Evolutionary conservation across 2,888 invertebrate genomes (phyloP), one percentile per base, ranked within the genome.

Genomic region (Rhynchonema sp.): DNA sequence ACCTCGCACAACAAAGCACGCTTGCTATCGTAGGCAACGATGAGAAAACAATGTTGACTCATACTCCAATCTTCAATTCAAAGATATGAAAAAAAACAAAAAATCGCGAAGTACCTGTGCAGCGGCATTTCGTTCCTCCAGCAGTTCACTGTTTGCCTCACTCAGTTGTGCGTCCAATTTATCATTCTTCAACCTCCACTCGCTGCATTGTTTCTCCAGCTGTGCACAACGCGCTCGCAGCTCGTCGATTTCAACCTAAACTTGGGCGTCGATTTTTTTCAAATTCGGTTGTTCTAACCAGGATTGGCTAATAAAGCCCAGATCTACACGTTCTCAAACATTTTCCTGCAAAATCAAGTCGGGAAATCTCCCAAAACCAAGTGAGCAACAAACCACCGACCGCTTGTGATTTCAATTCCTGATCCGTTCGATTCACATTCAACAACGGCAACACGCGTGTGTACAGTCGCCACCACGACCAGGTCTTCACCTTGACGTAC

Each of bases 381-480:
- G 60, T 28, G n/a, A 60, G 26, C 22, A 30, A 23, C 60, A 20
- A 55, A 25, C 46, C 38, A 73, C 79, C 78, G 67, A 88, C 87
- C 81, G 85, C 85, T 72, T 85, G 86, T 62, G 84, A 82, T 64
- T 84, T 84, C 62, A 92, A 81, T 72, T 90, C 84, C 74, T 91
- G 89, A 74, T 92, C 91, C 27, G 90, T 90, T 63, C 90, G 81
- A 74, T 91, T 88, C 13, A 92, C 38, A 17, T 55, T 28, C 30
- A 55, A 79, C 65, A 92, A 78, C 30, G 91, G 91, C 59, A 87
- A 84, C 57, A 94, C 88, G 67, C 88, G 83, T 62, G 90, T 86
- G 74, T 91, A 82, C 64, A 94, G 80, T 64, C 88, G 79, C 94
- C 94, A 94, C 94, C 94, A 94, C 17, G 88, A 86, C 94, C 94